Percentiles rank a stretch among this genome's conserved stretches.
These are phyloP conservation scores for Elmis aenea DNA, from an alignment of 2,888 invertebrate species.

Conservation along the genomic window DNA sequence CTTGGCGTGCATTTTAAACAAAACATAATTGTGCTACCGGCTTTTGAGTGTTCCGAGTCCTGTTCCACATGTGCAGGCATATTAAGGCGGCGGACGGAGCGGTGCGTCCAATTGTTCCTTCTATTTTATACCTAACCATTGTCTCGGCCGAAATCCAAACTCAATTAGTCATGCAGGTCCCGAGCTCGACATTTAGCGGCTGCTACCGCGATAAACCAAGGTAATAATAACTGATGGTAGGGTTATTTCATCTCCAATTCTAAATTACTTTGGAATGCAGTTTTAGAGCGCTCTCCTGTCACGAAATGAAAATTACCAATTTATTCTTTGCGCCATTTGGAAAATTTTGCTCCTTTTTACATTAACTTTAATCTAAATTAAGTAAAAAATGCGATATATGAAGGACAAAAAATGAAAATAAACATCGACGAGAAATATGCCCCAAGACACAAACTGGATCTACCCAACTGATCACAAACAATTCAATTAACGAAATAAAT, in stretches of 20 bases:
- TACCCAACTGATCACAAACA: too few relatives aligned
- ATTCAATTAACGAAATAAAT: too few relatives aligned
- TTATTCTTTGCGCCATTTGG: too few relatives aligned
- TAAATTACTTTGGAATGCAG: too few relatives aligned
- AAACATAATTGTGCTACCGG: constrained; percentile 30
- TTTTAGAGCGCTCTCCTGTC: too few relatives aligned
- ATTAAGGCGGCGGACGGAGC: constrained; percentile 8
- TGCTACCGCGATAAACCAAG: not conserved
- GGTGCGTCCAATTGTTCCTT: not conserved
- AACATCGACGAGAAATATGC: too few relatives aligned
- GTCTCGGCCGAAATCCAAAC: constrained; percentile 9
- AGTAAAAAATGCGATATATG: too few relatives aligned
- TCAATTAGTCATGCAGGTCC: constrained; percentile 9
- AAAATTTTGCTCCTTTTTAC: too few relatives aligned
- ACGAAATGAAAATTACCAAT: too few relatives aligned
- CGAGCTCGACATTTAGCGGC: not conserved
- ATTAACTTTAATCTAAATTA: too few relatives aligned
- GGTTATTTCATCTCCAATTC: not conserved
- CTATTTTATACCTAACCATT: constrained; percentile 7
- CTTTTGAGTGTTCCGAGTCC: constrained; percentile 12
- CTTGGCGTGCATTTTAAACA: constrained; percentile 30
- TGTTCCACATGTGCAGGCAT: constrained; percentile 5
- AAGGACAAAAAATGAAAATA: too few relatives aligned
- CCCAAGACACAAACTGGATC: too few relatives aligned
- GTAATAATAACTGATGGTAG: not conserved